Conservation (phyloP, 2,797 vertebrate species). For the Rhadinocentrus ornatus region DNA sequence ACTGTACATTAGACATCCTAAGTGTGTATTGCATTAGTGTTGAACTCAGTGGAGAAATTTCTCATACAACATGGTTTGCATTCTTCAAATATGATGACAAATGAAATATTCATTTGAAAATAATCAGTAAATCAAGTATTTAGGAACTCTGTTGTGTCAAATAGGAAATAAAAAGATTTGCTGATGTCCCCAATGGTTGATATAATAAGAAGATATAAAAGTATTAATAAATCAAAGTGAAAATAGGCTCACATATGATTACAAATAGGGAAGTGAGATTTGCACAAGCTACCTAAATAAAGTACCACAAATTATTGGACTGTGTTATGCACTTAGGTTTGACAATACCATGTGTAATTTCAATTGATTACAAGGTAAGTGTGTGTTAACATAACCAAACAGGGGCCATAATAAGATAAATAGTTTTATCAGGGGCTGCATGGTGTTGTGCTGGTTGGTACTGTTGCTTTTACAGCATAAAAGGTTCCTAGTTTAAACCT, state of each 20-base stretch:
- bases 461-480: too few relatives aligned
- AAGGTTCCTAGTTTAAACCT: too few relatives aligned
- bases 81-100: too few relatives aligned
- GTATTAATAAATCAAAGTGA: not conserved
- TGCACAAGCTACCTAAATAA: not conserved
- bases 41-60: too few relatives aligned
- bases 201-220: not conserved
- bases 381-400: not conserved
- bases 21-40: too few relatives aligned
- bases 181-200: not conserved
- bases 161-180: too few relatives aligned
- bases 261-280: not conserved
- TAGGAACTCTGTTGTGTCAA: not conserved
- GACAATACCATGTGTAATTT: not conserved
- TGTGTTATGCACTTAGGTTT: not conserved
- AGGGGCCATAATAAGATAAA: not conserved
- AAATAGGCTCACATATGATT: not conserved
- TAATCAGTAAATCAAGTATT: not conserved
- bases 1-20: too few relatives aligned
- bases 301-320: not conserved
- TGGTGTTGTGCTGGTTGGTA: too few relatives aligned
- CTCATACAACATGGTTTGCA: too few relatives aligned
- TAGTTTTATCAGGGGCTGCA: too few relatives aligned
- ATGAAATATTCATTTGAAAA: not conserved
- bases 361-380: not conserved